Conservation (phyloP, 2,888 invertebrate genomes). For the Orgyia antiqua region DNA sequence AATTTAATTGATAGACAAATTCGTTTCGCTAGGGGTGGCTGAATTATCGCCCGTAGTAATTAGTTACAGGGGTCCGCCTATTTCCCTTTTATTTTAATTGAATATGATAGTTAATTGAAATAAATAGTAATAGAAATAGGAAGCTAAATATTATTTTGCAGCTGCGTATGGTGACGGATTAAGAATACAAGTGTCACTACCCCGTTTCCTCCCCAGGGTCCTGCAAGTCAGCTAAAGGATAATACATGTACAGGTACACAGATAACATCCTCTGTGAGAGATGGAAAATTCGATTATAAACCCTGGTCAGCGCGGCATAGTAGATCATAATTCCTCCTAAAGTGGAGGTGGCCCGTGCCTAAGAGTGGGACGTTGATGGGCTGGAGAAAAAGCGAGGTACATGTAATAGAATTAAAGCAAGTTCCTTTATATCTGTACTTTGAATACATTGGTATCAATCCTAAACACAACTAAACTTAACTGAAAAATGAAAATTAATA, state of each 20-base stretch:
- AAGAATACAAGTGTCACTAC: no score
- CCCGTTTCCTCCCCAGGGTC: no score
- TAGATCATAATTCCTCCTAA: no score
- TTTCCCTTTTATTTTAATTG: constrained; percentile 17
- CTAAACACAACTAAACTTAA: no score
- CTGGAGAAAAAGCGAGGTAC: not conserved
- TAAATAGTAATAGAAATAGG: not conserved
- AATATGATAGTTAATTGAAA: constrained; percentile 2
- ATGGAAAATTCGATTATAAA: no score
- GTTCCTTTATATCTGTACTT: not conserved
- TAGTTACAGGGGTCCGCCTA: constrained; percentile 14
- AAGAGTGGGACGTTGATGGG: no score
- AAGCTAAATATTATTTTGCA: not conserved
- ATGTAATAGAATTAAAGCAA: not conserved
- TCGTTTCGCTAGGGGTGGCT: constrained; percentile 51
- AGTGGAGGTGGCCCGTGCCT: no score
- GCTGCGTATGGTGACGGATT: no score
- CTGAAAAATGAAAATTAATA: no score
- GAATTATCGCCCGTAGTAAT: constrained; percentile 31
- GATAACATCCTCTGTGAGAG: no score
- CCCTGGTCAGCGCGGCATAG: no score
- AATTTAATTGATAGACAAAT: constrained; percentile 63
- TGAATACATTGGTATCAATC: not conserved
- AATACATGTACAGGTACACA: no score
- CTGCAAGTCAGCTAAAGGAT: not conserved